Percentiles rank a stretch among this genome's conserved stretches.
phyloP scores from a whole-genome alignment of 1,140 invertebrate species.

The Meteorus sp. region DNA sequence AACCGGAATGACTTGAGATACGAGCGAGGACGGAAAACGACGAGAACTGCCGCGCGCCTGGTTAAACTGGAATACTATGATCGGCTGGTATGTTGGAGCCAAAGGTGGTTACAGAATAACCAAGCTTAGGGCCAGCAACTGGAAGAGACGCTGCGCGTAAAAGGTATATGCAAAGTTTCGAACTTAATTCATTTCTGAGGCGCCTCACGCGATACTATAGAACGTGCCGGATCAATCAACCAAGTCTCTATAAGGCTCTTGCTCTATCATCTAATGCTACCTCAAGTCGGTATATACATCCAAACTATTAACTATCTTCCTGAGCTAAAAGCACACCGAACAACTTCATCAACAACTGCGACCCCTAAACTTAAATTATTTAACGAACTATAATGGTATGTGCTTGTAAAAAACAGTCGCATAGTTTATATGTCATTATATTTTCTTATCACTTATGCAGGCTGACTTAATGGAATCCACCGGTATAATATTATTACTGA shows the following conservation, averaged over 20 bases:
- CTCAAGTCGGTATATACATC: neutral
- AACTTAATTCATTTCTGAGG: slow-evolving; percentile 21
- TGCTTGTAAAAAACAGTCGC: neutral
- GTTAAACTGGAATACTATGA: too few species aligned
- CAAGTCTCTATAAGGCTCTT: slow-evolving; percentile 1
- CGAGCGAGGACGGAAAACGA: too few species aligned
- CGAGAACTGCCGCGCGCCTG: too few species aligned
- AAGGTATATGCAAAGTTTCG: slow-evolving; percentile 14
- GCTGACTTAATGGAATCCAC: too few species aligned
- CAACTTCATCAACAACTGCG: neutral
- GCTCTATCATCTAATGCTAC: neutral
- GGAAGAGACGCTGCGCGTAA: neutral
- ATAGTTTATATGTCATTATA: too few species aligned
- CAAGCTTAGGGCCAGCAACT: neutral
- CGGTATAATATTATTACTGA: too few species aligned
- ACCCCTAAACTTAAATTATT: slow-evolving; percentile 1
- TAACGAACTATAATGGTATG: neutral
- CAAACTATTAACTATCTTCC: slow-evolving; percentile 16
- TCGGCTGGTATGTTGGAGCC: neutral
- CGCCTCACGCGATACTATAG: slow-evolving; percentile 14
- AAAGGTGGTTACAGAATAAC: neutral
- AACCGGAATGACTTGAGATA: too few species aligned
- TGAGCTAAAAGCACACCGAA: neutral
- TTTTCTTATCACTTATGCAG: too few species aligned
- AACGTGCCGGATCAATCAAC: slow-evolving; percentile 7